A percentile compares a stretch with the other conserved stretches of the same genome.
phyloP scores from a whole-genome alignment of 2,888 invertebrate species.

The Stegophylla sp. region DNA sequence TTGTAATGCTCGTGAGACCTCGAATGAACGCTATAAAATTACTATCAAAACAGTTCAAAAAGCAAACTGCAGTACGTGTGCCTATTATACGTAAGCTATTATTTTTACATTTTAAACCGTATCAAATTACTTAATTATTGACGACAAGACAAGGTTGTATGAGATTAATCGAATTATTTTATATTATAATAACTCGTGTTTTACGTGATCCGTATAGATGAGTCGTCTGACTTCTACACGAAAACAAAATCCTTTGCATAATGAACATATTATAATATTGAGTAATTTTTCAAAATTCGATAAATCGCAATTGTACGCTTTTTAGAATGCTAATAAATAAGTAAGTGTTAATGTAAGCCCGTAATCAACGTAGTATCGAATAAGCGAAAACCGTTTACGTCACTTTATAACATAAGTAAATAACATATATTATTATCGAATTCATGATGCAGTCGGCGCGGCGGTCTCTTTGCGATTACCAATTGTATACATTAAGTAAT shows the following conservation, averaged over 20 bases:
- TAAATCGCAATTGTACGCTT: neutral
- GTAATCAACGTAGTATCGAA: neutral
- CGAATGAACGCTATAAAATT: conserved; percentile 22
- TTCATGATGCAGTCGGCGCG: neutral
- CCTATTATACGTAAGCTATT: conserved; percentile 5
- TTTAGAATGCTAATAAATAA: neutral
- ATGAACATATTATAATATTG: too few relatives aligned
- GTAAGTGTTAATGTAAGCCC: neutral
- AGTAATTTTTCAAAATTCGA: neutral
- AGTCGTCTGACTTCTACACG: neutral
- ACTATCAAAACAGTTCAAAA: conserved; percentile 8
- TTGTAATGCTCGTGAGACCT: conserved; percentile 30
- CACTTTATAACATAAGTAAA: conserved; percentile 16
- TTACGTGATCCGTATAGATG: too few relatives aligned
- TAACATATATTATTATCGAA: conserved; percentile 21
- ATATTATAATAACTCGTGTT: too few relatives aligned
- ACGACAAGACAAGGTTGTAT: neutral
- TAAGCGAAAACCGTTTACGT: neutral
- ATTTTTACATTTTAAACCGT: neutral
- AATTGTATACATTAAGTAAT: neutral
- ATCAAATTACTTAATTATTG: conserved; percentile 30
- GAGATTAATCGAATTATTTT: neutral
- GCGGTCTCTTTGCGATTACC: neutral
- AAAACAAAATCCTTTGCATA: too few relatives aligned
- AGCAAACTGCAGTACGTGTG: neutral